Evolutionary conservation across 2,113 vertebrate species (phyloP).

Genomic region (Brienomyrus longianalis): DNA sequence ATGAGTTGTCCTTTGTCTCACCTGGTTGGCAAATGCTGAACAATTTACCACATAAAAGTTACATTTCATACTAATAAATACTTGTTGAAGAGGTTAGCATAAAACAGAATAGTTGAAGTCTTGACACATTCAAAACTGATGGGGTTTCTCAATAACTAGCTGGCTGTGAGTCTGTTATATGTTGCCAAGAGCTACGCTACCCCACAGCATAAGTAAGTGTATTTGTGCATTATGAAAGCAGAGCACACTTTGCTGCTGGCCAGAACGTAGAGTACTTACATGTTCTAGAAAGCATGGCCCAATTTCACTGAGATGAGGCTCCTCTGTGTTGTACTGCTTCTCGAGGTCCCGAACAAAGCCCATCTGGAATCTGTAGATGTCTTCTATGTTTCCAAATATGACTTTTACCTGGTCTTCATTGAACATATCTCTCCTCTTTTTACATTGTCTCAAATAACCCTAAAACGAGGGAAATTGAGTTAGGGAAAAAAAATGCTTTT

Average conservation of each 20-base stretch:
- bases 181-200: background rate
- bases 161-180: background rate
- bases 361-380: slow-evolving; percentile 98
- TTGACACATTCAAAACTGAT: background rate
- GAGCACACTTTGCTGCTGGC: slow-evolving; percentile 90
- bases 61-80: background rate
- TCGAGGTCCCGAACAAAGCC: slow-evolving; percentile 92
- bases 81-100: background rate
- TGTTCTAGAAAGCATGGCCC: slow-evolving; percentile 96
- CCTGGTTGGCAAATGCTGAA: background rate
- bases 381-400: slow-evolving; percentile 97
- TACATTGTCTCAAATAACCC: slow-evolving; percentile 96
- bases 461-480: slow-evolving; percentile 42
- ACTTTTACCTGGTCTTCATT: slow-evolving; percentile 92
- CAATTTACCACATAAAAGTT: background rate
- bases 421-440: slow-evolving; percentile 97
- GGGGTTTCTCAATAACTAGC: background rate
- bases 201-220: background rate
- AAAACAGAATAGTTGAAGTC: background rate
- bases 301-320: slow-evolving; percentile 94
- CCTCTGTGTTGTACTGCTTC: slow-evolving; percentile 97
- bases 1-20: background rate
- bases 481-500: background rate
- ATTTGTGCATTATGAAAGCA: slow-evolving; percentile 43
- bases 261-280: slow-evolving; percentile 55